A percentile compares a stretch with the other conserved stretches of the same genome.
These are phyloP conservation scores for Carcinoscorpius rotundicauda DNA, from an alignment of 1,140 invertebrate genomes.

Conservation along the genomic window DNA sequence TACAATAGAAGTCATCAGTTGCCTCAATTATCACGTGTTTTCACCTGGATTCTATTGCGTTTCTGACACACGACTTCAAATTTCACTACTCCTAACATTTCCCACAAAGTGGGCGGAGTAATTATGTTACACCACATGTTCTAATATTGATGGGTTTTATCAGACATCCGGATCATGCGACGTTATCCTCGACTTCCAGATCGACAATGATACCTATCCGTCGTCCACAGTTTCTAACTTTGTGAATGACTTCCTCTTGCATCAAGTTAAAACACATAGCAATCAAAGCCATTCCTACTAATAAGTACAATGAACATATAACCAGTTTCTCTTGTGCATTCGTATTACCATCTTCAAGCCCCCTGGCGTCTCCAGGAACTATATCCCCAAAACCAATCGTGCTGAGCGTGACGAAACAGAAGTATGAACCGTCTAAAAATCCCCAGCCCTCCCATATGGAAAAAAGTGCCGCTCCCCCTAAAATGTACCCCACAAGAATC, in stretches of 20 bases:
- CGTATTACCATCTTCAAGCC: slow-evolving; percentile 41
- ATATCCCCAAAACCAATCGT: slow-evolving; percentile 50
- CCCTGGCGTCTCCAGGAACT: slow-evolving; percentile 42
- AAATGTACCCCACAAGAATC: slow-evolving; percentile 21
- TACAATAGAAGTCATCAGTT: no score
- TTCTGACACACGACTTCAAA: no score
- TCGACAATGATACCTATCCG: slow-evolving; percentile 34
- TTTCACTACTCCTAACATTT: no score
- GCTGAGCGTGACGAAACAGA: slow-evolving; percentile 28
- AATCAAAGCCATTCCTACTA: slow-evolving; percentile 84
- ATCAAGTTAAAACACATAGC: slow-evolving; percentile 98
- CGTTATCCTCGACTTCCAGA: no score
- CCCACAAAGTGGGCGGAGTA: no score
- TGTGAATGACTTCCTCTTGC: slow-evolving; percentile 86
- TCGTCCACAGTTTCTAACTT: slow-evolving; percentile 45
- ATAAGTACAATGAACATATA: slow-evolving; percentile 29
- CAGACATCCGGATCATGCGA: no score
- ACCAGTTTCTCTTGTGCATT: slow-evolving; percentile 43
- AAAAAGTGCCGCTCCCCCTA: slow-evolving; percentile 32
- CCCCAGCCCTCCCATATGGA: slow-evolving; percentile 33
- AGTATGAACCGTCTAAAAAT: slow-evolving; percentile 29
- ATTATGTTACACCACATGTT: no score
- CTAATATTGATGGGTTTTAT: no score
- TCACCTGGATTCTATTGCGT: no score
- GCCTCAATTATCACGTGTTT: no score